These are phyloP conservation scores for Dreissena polymorpha DNA, from an alignment of 1,140 invertebrate genomes.

Conservation along the genomic window DNA sequence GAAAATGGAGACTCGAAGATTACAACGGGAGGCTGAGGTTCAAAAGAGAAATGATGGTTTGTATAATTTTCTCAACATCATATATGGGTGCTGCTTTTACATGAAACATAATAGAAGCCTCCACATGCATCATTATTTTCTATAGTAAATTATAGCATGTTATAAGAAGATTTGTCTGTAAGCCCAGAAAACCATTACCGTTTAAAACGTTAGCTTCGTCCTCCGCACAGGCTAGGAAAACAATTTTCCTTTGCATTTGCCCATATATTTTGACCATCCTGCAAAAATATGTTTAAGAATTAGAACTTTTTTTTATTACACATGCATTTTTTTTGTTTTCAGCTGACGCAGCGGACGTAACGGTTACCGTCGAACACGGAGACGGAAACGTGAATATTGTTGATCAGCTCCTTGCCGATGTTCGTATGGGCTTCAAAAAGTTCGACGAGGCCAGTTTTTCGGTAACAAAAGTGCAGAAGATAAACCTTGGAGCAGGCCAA, in stretches of 20 bases:
- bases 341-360: background rate
- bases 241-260: no score
- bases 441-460: conserved; percentile 71
- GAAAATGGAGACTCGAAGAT: conserved; percentile 68
- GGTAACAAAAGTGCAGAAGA: conserved; percentile 71
- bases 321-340: conserved; percentile 3
- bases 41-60: conserved; percentile 60
- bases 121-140: no score
- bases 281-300: no score
- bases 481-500: conserved; percentile 61
- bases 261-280: no score
- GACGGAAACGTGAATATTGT: conserved; percentile 69
- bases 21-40: conserved; percentile 60
- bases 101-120: no score
- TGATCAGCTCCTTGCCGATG: conserved; percentile 74
- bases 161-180: no score
- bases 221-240: no score
- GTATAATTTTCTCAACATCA: background rate
- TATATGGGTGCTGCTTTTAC: no score
- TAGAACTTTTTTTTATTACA: no score
- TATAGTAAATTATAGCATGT: no score
- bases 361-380: conserved; percentile 12
- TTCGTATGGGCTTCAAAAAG: conserved; percentile 73
- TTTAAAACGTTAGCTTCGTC: no score
- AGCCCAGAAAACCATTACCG: no score